Evolutionary conservation across 2,797 vertebrate genomes (phyloP).

Genomic region (Lutjanus campechanus): DNA sequence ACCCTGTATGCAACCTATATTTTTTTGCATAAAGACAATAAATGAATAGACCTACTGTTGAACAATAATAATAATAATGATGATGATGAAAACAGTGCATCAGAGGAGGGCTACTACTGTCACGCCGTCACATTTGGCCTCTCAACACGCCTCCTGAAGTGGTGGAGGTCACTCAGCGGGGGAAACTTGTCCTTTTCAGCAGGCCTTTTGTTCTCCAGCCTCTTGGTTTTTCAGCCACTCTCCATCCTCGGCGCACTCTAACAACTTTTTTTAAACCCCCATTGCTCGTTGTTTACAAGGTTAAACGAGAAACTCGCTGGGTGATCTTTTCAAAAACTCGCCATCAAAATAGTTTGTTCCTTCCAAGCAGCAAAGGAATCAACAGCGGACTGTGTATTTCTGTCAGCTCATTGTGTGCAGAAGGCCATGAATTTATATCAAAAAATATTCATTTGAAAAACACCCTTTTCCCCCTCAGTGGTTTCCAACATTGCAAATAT

Average conservation of each 20-base stretch:
- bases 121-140: constrained; percentile 17
- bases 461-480: neutral
- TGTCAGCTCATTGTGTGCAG: constrained; percentile 34
- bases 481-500: constrained; percentile 29
- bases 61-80: neutral
- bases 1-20: neutral
- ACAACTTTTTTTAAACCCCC: constrained; percentile 6
- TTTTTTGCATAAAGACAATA: neutral
- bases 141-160: constrained; percentile 34
- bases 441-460: constrained; percentile 34
- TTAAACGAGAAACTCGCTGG: constrained; percentile 25
- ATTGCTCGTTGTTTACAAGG: constrained; percentile 50
- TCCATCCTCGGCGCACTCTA: constrained; percentile 15
- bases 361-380: constrained; percentile 16
- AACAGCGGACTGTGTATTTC: neutral
- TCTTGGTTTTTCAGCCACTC: constrained; percentile 39
- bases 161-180: constrained; percentile 52
- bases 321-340: constrained; percentile 2
- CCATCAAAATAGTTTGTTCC: constrained; percentile 36
- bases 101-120: constrained; percentile 4
- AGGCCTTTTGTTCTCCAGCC: constrained; percentile 43
- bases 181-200: constrained; percentile 59
- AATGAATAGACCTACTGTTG: neutral
- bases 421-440: constrained; percentile 46
- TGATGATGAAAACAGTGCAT: neutral